Conservation (phyloP, 2,797 vertebrate species). For the Bufotes viridis region DNA sequence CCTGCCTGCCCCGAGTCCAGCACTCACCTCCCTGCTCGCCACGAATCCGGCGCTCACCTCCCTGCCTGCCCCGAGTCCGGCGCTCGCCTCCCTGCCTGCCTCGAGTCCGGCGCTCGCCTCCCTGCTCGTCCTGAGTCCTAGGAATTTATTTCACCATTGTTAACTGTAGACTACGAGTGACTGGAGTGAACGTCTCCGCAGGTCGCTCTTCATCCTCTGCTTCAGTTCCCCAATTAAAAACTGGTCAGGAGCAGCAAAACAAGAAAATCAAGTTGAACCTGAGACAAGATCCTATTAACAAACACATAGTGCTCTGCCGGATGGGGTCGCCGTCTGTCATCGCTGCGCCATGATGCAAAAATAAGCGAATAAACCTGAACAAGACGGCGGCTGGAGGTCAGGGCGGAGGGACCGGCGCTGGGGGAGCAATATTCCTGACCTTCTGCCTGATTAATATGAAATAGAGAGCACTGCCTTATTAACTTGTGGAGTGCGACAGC, state of each 20-base stretch:
- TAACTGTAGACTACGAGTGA: background rate
- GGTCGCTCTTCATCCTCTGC: background rate
- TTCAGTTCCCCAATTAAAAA: conserved; percentile 27
- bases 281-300: conserved; percentile 18
- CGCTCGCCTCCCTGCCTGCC: too few species aligned
- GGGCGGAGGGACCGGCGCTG: background rate
- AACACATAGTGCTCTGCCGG: background rate
- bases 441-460: conserved; percentile 58
- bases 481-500: conserved; percentile 41
- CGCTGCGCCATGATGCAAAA: background rate
- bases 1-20: too few species aligned
- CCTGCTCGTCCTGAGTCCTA: background rate
- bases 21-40: too few species aligned
- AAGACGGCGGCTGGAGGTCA: background rate
- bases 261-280: background rate
- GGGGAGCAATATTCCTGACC: conserved; percentile 25
- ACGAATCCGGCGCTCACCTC: too few species aligned
- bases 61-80: too few species aligned
- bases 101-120: too few species aligned
- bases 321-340: conserved; percentile 14
- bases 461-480: conserved; percentile 48
- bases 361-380: conserved; percentile 38
- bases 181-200: background rate
- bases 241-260: background rate
- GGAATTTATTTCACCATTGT: background rate